Evolutionary conservation across 2,113 vertebrate species (phyloP).

Genomic region (Argyrosomus japonicus): DNA sequence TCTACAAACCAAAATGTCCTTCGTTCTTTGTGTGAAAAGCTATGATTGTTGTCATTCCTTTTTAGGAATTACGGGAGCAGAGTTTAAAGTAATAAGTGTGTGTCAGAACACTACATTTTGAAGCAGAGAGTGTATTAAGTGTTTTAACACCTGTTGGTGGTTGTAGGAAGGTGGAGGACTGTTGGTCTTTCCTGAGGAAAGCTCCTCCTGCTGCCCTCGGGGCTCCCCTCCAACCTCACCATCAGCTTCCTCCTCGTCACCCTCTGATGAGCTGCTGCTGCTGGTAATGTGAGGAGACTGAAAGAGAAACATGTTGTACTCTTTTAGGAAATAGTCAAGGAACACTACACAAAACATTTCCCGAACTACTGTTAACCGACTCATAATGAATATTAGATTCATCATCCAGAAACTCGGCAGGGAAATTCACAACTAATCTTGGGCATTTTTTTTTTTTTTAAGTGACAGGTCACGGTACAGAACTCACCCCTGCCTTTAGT

Average conservation of each 20-base stretch:
- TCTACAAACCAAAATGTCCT: not conserved
- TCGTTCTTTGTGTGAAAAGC: not conserved
- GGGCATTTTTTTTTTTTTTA: constrained; percentile 8
- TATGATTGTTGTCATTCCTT: not conserved
- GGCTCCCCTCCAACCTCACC: constrained; percentile 87
- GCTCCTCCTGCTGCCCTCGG: constrained; percentile 83
- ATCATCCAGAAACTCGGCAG: constrained; percentile 52
- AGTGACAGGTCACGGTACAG: not conserved
- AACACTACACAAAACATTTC: constrained; percentile 14
- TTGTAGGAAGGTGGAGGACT: constrained; percentile 82
- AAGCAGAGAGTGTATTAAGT: not conserved
- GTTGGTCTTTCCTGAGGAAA: constrained; percentile 82
- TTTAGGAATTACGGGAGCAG: not conserved
- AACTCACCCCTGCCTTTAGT: constrained; percentile 89
- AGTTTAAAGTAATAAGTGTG: not conserved
- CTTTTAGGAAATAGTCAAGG: constrained; percentile 1
- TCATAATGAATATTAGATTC: constrained; percentile 19
- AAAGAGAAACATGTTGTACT: constrained; percentile 33
- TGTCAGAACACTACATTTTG: not conserved
- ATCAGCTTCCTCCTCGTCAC: constrained; percentile 92
- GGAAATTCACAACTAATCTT: constrained; percentile 48
- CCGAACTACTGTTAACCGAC: constrained; percentile 16
- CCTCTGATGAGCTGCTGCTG: constrained; percentile 95
- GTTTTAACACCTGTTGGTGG: constrained; percentile 75
- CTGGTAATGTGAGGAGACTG: constrained; percentile 93